Conservation (phyloP, 2,113 vertebrate genomes). For the Dipodomys spectabilis region DNA sequence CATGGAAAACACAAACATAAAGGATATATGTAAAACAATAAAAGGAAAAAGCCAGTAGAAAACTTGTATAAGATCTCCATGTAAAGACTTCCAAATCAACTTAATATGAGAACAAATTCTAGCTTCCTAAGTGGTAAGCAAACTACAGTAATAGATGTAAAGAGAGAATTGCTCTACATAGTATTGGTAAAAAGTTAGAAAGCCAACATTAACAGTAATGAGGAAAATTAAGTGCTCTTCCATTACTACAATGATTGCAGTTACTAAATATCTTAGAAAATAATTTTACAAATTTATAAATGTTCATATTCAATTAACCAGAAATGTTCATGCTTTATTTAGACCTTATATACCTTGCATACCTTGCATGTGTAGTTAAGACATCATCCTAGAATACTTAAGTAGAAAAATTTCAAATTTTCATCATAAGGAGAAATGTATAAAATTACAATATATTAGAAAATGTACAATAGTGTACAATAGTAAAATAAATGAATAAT, state of each 20-base stretch:
- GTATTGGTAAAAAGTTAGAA: not conserved
- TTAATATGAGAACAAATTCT: not conserved
- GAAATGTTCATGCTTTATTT: not conserved
- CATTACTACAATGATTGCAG: not conserved
- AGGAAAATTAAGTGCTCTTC: not conserved
- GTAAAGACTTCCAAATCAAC: not conserved
- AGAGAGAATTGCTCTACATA: not conserved
- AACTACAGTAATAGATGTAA: not conserved
- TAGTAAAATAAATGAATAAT: not conserved
- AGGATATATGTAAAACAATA: not conserved
- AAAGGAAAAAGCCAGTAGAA: not conserved
- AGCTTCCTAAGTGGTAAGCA: not conserved
- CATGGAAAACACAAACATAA: not conserved
- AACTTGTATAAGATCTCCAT: too few relatives aligned
- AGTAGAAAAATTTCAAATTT: not conserved
- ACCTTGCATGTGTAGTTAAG: not conserved
- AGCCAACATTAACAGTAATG: not conserved
- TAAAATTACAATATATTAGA: conserved; percentile 20
- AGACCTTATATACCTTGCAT: not conserved
- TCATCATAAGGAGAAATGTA: not conserved
- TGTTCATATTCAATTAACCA: not conserved
- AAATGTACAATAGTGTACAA: not conserved
- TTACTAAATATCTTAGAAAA: conserved; percentile 4
- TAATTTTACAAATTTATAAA: not conserved
- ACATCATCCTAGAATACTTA: not conserved